phyloP scores from a whole-genome alignment of 2,888 invertebrate species.

The Sphaerophoria taeniata region DNA sequence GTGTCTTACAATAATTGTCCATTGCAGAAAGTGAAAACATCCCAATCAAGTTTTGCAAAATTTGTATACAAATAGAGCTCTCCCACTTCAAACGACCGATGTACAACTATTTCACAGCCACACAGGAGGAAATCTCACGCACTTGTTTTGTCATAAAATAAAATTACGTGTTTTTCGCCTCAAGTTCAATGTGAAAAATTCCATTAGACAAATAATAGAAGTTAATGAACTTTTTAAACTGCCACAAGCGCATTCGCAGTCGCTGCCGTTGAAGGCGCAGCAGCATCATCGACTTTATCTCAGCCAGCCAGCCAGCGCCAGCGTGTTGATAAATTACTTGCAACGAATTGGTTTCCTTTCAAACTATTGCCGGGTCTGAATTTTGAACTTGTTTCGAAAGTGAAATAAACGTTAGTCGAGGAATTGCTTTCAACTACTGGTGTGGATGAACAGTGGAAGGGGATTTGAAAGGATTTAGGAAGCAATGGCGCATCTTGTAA shows the following conservation, averaged over 20 bases:
- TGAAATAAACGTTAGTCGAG: neutral
- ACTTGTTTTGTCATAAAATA: slow-evolving; percentile 44
- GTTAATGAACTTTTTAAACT: slow-evolving; percentile 26
- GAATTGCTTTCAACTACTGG: neutral
- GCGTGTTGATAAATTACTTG: slow-evolving; percentile 16
- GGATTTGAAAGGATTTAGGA: neutral
- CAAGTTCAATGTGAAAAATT: slow-evolving; percentile 44
- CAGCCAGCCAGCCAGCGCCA: neutral
- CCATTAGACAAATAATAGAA: slow-evolving; percentile 16
- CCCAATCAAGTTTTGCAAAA: slow-evolving; percentile 33
- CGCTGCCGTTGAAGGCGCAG: neutral
- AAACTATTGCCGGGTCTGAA: neutral
- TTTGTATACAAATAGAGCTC: neutral
- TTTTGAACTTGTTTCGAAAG: slow-evolving; percentile 26
- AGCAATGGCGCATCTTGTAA: slow-evolving; percentile 36
- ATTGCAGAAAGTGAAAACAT: slow-evolving; percentile 34
- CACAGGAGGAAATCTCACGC: slow-evolving; percentile 41
- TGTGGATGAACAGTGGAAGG: neutral
- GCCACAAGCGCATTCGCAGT: neutral
- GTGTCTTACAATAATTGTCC: neutral
- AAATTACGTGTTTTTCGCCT: slow-evolving; percentile 36
- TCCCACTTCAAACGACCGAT: slow-evolving; percentile 9
- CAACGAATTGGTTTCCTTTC: slow-evolving; percentile 8
- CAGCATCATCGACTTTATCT: neutral
- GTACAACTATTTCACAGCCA: slow-evolving; percentile 30